A percentile compares a stretch with the other conserved stretches of the same genome.
Conservation (phyloP, 2,888 invertebrate species). For the Diplolepis rosae region DNA sequence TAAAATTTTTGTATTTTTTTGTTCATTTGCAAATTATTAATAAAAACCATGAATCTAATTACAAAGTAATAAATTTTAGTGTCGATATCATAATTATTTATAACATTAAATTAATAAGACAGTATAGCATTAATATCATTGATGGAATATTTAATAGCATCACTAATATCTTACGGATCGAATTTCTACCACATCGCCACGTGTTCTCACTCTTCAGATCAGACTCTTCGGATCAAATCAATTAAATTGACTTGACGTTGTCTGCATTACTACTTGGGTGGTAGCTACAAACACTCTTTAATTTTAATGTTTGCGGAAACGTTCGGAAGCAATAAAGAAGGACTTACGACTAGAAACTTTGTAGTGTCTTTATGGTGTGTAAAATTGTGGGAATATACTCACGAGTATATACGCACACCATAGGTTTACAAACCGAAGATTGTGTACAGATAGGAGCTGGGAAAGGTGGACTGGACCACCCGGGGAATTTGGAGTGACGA, state of each 20-base stretch:
- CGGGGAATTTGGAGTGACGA: slow-evolving; percentile 28
- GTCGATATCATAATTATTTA: no score
- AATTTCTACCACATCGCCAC: slow-evolving; percentile 19
- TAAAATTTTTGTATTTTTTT: no score
- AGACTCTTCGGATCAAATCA: slow-evolving; percentile 18
- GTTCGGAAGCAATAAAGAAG: slow-evolving; percentile 19
- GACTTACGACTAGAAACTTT: slow-evolving; percentile 2
- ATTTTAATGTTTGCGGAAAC: slow-evolving; percentile 20
- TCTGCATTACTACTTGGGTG: slow-evolving; percentile 23
- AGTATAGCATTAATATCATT: no score
- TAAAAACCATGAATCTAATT: no score
- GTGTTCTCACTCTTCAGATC: slow-evolving; percentile 22
- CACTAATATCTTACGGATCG: no score
- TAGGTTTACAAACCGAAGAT: background rate
- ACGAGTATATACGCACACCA: background rate
- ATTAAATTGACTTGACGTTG: slow-evolving; percentile 18
- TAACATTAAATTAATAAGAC: no score
- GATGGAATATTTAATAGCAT: no score
- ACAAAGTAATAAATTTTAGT: no score
- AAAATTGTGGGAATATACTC: background rate
- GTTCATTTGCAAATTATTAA: no score
- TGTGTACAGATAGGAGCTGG: slow-evolving; percentile 22
- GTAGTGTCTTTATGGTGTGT: background rate
- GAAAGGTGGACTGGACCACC: slow-evolving; percentile 21
- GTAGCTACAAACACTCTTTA: slow-evolving; percentile 1